Percentiles rank a stretch among this genome's conserved stretches.
phyloP scores from a whole-genome alignment of 2,888 invertebrate genomes.

The Drosophila mettleri region DNA sequence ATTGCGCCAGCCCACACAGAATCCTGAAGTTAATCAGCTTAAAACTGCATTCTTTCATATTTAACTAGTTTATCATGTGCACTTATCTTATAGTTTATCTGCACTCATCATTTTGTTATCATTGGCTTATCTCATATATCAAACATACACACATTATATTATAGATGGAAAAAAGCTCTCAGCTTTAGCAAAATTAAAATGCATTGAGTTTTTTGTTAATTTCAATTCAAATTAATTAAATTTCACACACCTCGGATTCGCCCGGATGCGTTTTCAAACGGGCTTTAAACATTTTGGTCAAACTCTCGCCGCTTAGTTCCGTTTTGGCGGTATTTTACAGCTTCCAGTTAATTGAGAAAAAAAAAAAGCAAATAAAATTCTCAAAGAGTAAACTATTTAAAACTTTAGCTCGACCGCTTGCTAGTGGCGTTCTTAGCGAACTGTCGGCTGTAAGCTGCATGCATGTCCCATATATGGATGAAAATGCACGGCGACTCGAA shows the following conservation, averaged over 20 bases:
- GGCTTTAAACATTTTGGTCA: slow-evolving; percentile 83
- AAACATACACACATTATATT: not conserved
- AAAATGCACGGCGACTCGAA: slow-evolving; percentile 35
- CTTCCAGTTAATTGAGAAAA: slow-evolving; percentile 15
- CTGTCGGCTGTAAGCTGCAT: slow-evolving; percentile 51
- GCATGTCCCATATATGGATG: slow-evolving; percentile 70
- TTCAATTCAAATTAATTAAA: not conserved
- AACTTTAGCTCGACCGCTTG: slow-evolving; percentile 43
- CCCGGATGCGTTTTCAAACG: slow-evolving; percentile 80
- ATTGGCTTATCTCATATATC: slow-evolving; percentile 20
- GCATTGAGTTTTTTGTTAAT: not conserved
- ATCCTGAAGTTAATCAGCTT: not conserved
- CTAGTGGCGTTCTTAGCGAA: slow-evolving; percentile 44
- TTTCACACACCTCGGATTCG: slow-evolving; percentile 81
- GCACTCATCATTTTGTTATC: slow-evolving; percentile 18
- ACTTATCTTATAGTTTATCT: slow-evolving; percentile 9
- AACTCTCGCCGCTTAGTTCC: slow-evolving; percentile 77
- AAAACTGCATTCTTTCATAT: not conserved
- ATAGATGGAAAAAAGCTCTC: not conserved
- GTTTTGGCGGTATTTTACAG: slow-evolving; percentile 66
- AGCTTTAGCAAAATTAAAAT: not conserved
- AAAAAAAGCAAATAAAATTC: not conserved
- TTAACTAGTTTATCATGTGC: not conserved
- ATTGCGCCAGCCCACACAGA: not conserved
- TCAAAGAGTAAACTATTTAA: slow-evolving; percentile 6